Base-by-base conservation (phyloP, 2,888 invertebrate species). In the Synanthedon andrenaeformis region DNA sequence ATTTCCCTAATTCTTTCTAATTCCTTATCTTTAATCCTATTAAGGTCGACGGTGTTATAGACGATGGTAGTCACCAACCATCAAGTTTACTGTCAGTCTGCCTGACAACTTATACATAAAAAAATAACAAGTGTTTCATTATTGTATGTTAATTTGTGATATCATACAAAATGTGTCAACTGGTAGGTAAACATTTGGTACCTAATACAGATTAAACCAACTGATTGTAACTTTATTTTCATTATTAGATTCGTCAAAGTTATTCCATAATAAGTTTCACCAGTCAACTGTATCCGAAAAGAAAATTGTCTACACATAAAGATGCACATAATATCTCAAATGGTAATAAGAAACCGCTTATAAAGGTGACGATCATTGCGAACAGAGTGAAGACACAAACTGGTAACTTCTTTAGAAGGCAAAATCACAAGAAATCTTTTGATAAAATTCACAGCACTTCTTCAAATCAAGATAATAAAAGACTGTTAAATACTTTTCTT, bases 321-420 rank as follows among this genome's bases (percentile, higher is more conserved):
- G 17, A 52, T 23, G 42, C 12, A 8, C 49, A 17, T 2, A 49
- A 55, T 55, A 49, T 52, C 13, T 42, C 53, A 54, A 45, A 48
- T 52, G 11, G 14, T 51, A 48, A 55, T 55, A 52, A 63, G 4
- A 75, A 69, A 57, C 79, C 76, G 1, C 53, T 76, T 1, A 76
- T 82, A 52, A 69, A 74, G 69, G 74, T 82, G 3, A 81, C 75
- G 4, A 70, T 82, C 0, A 72, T 74, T 58, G 79, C 80, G 8
- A 17, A 49, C 17, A 49, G 17, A 11, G 23, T 8, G 12, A 49
- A 49, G 23, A 49, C 49, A 2, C 49, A 49, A 19, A 19, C 13
- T 19, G 12, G 12, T 12, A 70, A 67, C 55, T 55, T 65, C 1
- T 60, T 68, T 12, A 65, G 65, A 53, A 71, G 68, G 57, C 61